Conservation (phyloP, 2,113 vertebrate species). For the Pollachius pollachius region DNA sequence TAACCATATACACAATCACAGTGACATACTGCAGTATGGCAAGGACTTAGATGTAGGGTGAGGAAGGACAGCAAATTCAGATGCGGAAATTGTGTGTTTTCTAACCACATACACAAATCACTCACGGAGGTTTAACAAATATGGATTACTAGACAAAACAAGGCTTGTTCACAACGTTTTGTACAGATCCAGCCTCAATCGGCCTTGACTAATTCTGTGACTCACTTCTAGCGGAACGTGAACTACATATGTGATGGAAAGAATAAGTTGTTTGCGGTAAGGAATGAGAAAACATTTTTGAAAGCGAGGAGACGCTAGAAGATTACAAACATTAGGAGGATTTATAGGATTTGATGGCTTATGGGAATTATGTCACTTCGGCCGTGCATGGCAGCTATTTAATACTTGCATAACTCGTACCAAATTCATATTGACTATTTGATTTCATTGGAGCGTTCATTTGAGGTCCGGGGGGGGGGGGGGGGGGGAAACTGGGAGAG, state of each 20-base stretch:
- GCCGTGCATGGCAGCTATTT: no score
- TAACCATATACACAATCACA: conserved; percentile 7
- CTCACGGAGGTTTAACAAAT: conserved; percentile 18
- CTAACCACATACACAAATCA: conserved; percentile 10
- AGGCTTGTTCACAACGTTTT: conserved; percentile 27
- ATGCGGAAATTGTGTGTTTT: conserved; percentile 3
- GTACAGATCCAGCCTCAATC: not conserved
- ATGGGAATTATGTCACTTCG: no score
- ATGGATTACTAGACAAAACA: conserved; percentile 2
- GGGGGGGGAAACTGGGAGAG: no score
- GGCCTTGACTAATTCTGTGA: not conserved
- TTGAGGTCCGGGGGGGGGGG: no score
- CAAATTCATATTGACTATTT: no score
- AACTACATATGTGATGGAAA: not conserved
- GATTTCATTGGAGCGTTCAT: no score
- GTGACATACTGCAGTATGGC: not conserved
- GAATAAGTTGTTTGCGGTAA: no score
- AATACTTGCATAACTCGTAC: no score
- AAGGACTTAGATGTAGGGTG: not conserved
- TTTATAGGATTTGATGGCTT: no score
- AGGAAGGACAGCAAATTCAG: conserved; percentile 12
- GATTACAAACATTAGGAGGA: no score
- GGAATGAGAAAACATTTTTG: not conserved
- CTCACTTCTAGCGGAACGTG: not conserved
- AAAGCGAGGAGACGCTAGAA: no score